phyloP scores from a whole-genome alignment of 2,113 vertebrate genomes.

The Odontesthes bonariensis region DNA sequence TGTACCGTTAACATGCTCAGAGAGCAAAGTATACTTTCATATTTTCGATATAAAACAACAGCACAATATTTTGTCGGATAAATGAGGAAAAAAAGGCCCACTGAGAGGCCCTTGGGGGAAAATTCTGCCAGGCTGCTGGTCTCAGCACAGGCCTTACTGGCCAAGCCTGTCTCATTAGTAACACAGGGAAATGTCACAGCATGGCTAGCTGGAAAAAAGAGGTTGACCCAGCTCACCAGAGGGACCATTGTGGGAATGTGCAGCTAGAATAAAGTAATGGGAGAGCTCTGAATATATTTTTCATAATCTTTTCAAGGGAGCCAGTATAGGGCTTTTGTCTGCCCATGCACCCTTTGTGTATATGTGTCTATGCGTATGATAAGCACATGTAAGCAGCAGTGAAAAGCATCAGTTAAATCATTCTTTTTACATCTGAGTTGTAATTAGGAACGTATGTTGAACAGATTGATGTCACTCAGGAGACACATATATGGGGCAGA shows the following conservation, averaged over 20 bases:
- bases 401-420: no score
- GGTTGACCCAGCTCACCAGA: conserved; percentile 58
- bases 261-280: conserved; percentile 38
- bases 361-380: no score
- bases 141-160: conserved; percentile 59
- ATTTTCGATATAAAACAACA: conserved; percentile 68
- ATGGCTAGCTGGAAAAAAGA: conserved; percentile 56
- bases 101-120: conserved; percentile 62
- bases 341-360: no score
- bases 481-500: neutral
- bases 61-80: conserved; percentile 65
- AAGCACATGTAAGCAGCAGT: neutral
- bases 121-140: conserved; percentile 73
- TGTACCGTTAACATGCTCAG: conserved; percentile 14
- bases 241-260: conserved; percentile 36
- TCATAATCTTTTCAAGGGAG: conserved; percentile 11
- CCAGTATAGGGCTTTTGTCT: conserved; percentile 6
- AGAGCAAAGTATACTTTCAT: conserved; percentile 31
- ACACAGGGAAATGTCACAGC: conserved; percentile 67
- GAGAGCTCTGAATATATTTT: conserved; percentile 19
- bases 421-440: no score
- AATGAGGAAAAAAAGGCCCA: conserved; percentile 57
- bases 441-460: neutral
- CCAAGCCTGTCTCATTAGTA: conserved; percentile 78
- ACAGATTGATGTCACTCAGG: neutral